Evolutionary conservation across 2,888 invertebrate genomes (phyloP).

Genomic region (Netelia virgata): DNA sequence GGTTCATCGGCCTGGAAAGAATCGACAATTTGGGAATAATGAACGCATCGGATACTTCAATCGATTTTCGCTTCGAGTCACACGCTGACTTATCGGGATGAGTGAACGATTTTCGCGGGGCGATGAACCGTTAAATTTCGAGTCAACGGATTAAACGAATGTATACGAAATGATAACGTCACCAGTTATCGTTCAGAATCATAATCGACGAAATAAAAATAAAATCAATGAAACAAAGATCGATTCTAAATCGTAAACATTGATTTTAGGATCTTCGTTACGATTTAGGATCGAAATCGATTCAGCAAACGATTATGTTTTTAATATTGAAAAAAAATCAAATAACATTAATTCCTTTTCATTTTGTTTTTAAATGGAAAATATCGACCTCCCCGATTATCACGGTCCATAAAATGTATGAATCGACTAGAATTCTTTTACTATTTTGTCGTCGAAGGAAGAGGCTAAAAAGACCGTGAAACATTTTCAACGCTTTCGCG

Average conservation of each 20-base stretch:
- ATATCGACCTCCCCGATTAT: no score
- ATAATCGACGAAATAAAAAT: no score
- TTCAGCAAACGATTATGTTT: neutral
- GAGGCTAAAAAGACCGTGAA: slow-evolving; percentile 51
- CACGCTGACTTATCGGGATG: slow-evolving; percentile 1
- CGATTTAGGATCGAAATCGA: neutral
- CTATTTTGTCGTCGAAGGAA: neutral
- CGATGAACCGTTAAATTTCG: slow-evolving; percentile 10
- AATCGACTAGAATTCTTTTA: neutral
- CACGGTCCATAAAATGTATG: neutral
- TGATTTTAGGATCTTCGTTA: no score
- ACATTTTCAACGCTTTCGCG: slow-evolving; percentile 43
- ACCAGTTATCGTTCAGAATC: no score
- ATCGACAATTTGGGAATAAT: slow-evolving; percentile 33
- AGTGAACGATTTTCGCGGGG: slow-evolving; percentile 30
- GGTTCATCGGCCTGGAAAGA: slow-evolving; percentile 23
- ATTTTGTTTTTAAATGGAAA: no score
- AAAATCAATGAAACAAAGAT: no score
- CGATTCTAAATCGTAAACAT: no score
- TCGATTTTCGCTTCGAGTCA: slow-evolving; percentile 24
- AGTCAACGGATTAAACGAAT: neutral
- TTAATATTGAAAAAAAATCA: neutral
- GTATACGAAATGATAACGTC: neutral
- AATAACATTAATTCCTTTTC: no score
- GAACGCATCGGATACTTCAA: slow-evolving; percentile 7